Conservation (phyloP, 2,888 invertebrate species). For the Apotomis betuletana region DNA sequence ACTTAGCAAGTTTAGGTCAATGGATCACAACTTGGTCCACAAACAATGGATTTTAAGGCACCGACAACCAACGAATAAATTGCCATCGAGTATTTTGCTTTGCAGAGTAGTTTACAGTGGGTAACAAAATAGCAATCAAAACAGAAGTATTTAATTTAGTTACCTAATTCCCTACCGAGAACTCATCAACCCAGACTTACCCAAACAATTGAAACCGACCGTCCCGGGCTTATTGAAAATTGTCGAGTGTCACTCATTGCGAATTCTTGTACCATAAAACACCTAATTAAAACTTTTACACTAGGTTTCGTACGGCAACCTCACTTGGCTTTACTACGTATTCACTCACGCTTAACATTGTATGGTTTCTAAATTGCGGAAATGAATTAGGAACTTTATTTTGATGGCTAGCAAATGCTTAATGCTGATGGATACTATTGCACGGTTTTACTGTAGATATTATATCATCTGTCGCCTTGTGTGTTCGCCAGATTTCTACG, state of each 20-base stretch:
- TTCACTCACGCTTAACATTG: slow-evolving; percentile 20
- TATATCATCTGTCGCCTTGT: too few relatives aligned
- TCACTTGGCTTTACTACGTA: slow-evolving; percentile 17
- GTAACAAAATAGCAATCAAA: neutral
- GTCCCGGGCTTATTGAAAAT: slow-evolving; percentile 4
- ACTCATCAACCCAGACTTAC: neutral
- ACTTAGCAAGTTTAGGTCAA: too few relatives aligned
- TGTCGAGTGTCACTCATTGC: slow-evolving; percentile 21
- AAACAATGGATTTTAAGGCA: too few relatives aligned
- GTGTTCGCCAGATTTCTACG: too few relatives aligned
- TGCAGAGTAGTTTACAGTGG: too few relatives aligned
- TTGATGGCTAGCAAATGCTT: neutral
- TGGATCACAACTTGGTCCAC: too few relatives aligned
- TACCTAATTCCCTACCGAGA: neutral
- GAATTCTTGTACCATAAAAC: slow-evolving; percentile 13
- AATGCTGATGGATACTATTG: too few relatives aligned
- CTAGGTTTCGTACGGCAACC: slow-evolving; percentile 1
- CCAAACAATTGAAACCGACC: slow-evolving; percentile 7
- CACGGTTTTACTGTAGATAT: too few relatives aligned
- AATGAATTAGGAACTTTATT: slow-evolving; percentile 29
- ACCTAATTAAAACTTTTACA: slow-evolving; percentile 28
- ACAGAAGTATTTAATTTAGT: neutral
- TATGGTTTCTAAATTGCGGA: slow-evolving; percentile 22
- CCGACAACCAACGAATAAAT: too few relatives aligned
- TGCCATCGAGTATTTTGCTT: too few relatives aligned